Base-by-base conservation (phyloP, 2,797 vertebrate species). In the Hephaestus fuliginosus region DNA sequence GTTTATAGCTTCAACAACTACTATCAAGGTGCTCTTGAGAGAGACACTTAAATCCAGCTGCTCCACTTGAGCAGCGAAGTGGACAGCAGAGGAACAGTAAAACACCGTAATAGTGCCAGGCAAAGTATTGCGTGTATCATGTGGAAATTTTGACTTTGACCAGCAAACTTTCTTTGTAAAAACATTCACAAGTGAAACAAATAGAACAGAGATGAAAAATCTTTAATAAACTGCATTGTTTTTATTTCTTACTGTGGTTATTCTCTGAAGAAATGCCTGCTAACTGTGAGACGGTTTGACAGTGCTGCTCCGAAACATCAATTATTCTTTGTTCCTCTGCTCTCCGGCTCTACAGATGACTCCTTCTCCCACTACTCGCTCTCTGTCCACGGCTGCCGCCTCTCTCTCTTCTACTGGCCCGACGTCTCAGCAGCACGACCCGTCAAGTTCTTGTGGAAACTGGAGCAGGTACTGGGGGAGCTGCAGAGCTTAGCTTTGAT, bases 381-480 rank as follows among this genome's bases (percentile, higher is more conserved):
- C 83, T 95, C 97, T 0, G 98, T 99, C 82, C 98, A 99, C 0
- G 98, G 98, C 92, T 99, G 98, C 89, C 96, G 98, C 39, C 97
- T 99, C 56, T 96, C 97, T 64, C 98, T 99, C 83, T 97, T 99
- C 86, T 99, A 98, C 90, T 99, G 98, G 98, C 97, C 98, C 0
- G 93, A 99, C 69, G 95, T 99, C 69, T 96, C 97, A 1, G 97
- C 97, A 0, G 97, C 97, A 0, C 96, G 97, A 55, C 98, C 98
- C 0, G 97, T 99, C 90, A 99, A 99, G 92, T 99, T 99, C 93
- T 96, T 99, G 82, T 99, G 98, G 98, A 99, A 99, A 93, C 94
- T 99, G 83, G 98, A 99, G 89, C 98, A 99, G 98, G 98, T 99
- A 95, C 95, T 91, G 70, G 46, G 60, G 70, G 83, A 82, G 14